Conservation (phyloP, 2,113 vertebrate species). For the Echinops telfairi region DNA sequence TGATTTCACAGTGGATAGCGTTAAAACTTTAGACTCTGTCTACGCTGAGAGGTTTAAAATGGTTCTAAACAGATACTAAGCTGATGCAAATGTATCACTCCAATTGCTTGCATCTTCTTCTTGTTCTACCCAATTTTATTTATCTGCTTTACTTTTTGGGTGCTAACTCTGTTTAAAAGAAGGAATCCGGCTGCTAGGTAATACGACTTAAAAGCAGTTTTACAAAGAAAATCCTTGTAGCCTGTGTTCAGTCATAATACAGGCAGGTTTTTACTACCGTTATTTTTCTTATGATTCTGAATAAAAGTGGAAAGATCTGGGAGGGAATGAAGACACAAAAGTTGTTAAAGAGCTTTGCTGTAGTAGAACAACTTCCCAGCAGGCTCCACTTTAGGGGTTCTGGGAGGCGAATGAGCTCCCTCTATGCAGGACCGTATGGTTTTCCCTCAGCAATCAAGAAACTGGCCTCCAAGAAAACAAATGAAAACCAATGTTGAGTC, state of each 20-base stretch:
- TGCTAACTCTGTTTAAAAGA: constrained; percentile 38
- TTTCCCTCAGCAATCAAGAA: neutral
- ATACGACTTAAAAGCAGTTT: constrained; percentile 1
- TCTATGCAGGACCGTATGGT: neutral
- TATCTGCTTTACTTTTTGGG: neutral
- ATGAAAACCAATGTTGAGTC: neutral
- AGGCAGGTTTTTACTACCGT: constrained; percentile 14
- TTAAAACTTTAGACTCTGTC: constrained; percentile 2
- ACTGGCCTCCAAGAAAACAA: neutral
- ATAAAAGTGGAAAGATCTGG: neutral
- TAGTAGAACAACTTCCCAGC: neutral
- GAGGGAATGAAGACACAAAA: neutral
- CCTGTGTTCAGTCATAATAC: neutral
- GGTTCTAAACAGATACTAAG: neutral
- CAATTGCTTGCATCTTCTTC: neutral
- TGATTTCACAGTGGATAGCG: constrained; percentile 52
- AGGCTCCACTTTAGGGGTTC: neutral
- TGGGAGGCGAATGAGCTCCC: neutral
- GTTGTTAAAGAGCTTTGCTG: neutral
- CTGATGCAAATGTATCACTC: constrained; percentile 11
- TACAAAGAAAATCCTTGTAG: constrained; percentile 55
- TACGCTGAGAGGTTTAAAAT: constrained; percentile 61
- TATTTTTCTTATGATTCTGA: neutral
- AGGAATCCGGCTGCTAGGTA: constrained; percentile 44
- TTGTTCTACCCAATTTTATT: neutral